Conservation (phyloP, 2,797 vertebrate genomes). For the Falco peregrinus region DNA sequence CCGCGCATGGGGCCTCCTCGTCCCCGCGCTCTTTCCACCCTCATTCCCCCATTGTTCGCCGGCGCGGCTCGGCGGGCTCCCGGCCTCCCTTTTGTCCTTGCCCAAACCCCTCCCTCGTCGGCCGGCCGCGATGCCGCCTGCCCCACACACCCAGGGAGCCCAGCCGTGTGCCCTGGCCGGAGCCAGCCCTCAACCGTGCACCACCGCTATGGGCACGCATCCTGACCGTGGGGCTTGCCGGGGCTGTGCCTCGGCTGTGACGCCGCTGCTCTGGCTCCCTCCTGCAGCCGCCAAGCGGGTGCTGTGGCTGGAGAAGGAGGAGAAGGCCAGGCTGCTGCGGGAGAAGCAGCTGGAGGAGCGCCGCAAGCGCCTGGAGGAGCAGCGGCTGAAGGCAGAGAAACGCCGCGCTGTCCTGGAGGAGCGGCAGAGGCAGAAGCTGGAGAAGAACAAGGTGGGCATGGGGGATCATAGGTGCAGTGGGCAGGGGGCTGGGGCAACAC, state of each 20-base stretch:
- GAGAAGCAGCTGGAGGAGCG: conserved; percentile 95
- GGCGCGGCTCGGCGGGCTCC: conserved; percentile 37
- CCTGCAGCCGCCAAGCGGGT: conserved; percentile 89
- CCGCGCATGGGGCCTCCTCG: neutral
- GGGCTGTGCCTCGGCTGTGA: neutral
- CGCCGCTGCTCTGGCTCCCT: neutral
- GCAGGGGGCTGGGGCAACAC: rapidly evolving
- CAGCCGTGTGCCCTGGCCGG: neutral
- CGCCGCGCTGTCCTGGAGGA: conserved; percentile 88
- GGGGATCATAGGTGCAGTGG: rapidly evolving
- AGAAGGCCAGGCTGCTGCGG: conserved; percentile 88
- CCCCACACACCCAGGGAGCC: neutral
- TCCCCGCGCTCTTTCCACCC: conserved; percentile 69
- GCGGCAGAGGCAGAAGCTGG: conserved; percentile 91
- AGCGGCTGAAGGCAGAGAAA: conserved; percentile 90
- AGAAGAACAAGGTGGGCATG: conserved; percentile 91
- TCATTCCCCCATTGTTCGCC: conserved; percentile 66
- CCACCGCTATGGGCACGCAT: rapidly evolving
- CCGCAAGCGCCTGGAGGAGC: conserved; percentile 87
- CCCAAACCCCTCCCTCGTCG: conserved; percentile 37
- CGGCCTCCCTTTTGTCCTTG: conserved; percentile 58
- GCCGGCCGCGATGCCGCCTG: neutral
- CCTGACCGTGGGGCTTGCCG: rapidly evolving
- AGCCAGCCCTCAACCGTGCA: rapidly evolving
- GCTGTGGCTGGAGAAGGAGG: conserved; percentile 97